Base-by-base conservation (phyloP, 2,113 vertebrate genomes). In the Dryoscopus gambensis region DNA sequence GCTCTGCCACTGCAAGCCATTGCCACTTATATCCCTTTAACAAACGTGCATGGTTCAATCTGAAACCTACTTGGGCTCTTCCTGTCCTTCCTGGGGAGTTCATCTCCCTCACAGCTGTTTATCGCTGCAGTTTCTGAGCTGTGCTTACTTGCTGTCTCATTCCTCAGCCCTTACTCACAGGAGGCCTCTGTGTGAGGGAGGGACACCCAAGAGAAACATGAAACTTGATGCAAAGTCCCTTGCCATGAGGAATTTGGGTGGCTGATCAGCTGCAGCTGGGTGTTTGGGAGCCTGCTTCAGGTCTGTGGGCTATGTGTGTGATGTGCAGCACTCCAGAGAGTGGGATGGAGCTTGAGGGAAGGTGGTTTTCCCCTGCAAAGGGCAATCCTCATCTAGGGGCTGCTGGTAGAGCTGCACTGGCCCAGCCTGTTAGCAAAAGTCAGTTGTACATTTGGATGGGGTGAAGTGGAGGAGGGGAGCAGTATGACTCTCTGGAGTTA, bases 161-260 rank as follows among this genome's bases (percentile, higher is more conserved):
- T 97, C 80, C 69, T 95, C 84, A 84, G 53, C 76, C 74, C 55
- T 93, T 93, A 94, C 56, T 95, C 91, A 91, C 84, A 47, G 63
- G 59, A 93, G 81, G 79, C 50, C 46, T 67, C 19, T 80, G 92
- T 94, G 70, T 74, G 85, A 86, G 86, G 93, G 91, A 97, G 91
- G 78, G 91, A 87, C 91, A 85, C 59, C 46, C 75, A 83, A 73
- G 59, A 93, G 87, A 93, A 91, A 83, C 64, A 67, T 70, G 79
- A 88, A 91, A 81, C 74, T 74, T 80, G 39, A 27, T 91, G 93
- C 65, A 6, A 63, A 94, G 70, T 87, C 78, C 53, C 49, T 82
- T 90, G 52, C 75, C 71, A 77, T 0, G 0, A 76, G 44, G 90
- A 87, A 87, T 91, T 76, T 60, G 65, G 37, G 74, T 87, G 78